A percentile compares a stretch with the other conserved stretches of the same genome.
phyloP scores from a whole-genome alignment of 2,888 invertebrate species.

The Sarcophaga subvicina region DNA sequence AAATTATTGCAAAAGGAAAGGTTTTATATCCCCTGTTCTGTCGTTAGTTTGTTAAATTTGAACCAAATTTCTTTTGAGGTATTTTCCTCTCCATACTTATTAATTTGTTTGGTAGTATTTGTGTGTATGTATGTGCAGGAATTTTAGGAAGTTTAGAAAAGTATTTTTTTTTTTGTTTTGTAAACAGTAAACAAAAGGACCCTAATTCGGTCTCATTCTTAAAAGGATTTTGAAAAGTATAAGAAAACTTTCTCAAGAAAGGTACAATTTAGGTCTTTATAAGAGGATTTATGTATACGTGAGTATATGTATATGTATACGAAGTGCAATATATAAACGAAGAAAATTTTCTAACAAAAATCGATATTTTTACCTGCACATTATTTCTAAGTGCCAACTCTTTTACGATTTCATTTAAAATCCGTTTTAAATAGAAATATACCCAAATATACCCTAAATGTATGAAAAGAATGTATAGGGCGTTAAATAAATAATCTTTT shows the following conservation, averaged over 20 bases:
- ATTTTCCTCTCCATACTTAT: not conserved
- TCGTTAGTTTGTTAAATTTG: not conserved
- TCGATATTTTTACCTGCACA: not conserved
- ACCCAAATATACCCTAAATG: too few species aligned
- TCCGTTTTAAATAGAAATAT: not conserved
- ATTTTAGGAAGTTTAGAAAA: conserved; percentile 3
- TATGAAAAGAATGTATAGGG: too few species aligned
- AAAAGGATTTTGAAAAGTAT: not conserved
- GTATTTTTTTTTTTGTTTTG: not conserved
- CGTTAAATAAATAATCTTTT: too few species aligned
- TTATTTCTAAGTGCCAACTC: not conserved
- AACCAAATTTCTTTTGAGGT: conserved; percentile 16
- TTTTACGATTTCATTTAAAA: not conserved
- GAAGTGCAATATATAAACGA: not conserved
- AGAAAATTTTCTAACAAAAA: not conserved
- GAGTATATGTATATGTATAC: not conserved
- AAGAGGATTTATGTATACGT: not conserved
- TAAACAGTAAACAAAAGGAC: conserved; percentile 2
- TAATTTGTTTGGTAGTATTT: not conserved
- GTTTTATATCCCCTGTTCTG: conserved; percentile 41
- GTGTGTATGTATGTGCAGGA: not conserved
- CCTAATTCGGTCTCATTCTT: conserved; percentile 22
- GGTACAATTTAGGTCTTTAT: not conserved
- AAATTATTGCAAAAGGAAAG: conserved; percentile 31
- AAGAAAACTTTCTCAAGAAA: conserved; percentile 1